These are phyloP conservation scores for Candoia aspera DNA, from an alignment of 2,113 vertebrate genomes.

Conservation along the genomic window DNA sequence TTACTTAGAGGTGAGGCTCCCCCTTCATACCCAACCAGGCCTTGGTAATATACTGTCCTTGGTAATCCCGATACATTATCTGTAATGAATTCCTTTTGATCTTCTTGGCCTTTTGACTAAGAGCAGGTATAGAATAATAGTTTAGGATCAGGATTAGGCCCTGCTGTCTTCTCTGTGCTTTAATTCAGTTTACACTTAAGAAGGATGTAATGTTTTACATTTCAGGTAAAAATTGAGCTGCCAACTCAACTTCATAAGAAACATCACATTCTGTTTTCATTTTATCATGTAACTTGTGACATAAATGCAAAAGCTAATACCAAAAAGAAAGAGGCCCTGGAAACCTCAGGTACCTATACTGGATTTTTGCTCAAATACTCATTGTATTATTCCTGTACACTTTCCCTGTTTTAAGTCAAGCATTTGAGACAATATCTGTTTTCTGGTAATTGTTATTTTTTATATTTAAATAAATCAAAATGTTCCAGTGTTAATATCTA, in stretches of 20 bases:
- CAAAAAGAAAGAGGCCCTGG: slow-evolving; percentile 95
- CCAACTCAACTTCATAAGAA: slow-evolving; percentile 96
- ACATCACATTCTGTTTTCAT: slow-evolving; percentile 97
- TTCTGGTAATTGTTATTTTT: slow-evolving; percentile 35
- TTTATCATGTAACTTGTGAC: slow-evolving; percentile 97
- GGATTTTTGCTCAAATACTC: slow-evolving; percentile 12
- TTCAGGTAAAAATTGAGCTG: slow-evolving; percentile 96
- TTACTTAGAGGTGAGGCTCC: neutral
- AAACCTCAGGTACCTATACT: slow-evolving; percentile 86
- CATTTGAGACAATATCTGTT: slow-evolving; percentile 38
- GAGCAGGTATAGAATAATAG: neutral
- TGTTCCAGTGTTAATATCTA: slow-evolving; percentile 44
- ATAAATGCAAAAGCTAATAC: slow-evolving; percentile 96
- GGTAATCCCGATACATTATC: neutral
- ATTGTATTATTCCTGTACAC: slow-evolving; percentile 32
- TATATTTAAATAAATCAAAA: slow-evolving; percentile 23
- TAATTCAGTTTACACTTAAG: slow-evolving; percentile 52
- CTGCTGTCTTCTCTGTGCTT: slow-evolving; percentile 48
- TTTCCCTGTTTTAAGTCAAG: slow-evolving; percentile 41
- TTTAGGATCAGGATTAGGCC: neutral
- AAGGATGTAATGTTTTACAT: slow-evolving; percentile 65
- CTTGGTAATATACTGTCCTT: neutral
- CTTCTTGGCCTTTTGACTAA: neutral
- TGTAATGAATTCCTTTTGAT: neutral
- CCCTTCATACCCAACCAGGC: neutral